Conservation (phyloP, 2,797 vertebrate species). For the Chromobotia macracanthus region DNA sequence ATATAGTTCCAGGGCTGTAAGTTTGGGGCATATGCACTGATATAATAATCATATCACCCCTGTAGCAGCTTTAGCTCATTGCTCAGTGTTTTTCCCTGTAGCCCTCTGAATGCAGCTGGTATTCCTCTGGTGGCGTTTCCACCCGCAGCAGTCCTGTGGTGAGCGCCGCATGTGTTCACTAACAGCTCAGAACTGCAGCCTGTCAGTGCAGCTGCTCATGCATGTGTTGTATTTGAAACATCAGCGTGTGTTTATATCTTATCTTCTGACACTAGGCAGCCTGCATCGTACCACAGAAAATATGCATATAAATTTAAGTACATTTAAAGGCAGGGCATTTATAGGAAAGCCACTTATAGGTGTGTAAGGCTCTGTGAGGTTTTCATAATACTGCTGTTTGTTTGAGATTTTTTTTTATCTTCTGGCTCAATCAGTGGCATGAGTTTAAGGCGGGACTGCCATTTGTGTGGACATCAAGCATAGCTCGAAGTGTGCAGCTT, state of each 20-base stretch:
- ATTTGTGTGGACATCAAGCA: neutral
- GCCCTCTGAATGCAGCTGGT: slow-evolving; percentile 94
- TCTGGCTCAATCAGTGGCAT: neutral
- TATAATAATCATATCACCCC: slow-evolving; percentile 19
- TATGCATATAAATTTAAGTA: too few species aligned
- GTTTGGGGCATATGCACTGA: slow-evolving; percentile 63
- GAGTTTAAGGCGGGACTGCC: neutral
- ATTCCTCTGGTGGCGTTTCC: slow-evolving; percentile 89
- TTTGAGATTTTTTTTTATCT: neutral
- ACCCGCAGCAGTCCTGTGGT: slow-evolving; percentile 91
- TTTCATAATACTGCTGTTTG: neutral
- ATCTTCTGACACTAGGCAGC: neutral
- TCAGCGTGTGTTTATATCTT: slow-evolving; percentile 17
- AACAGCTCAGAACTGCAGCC: slow-evolving; percentile 17
- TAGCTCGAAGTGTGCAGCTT: neutral
- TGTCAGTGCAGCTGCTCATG: slow-evolving; percentile 6
- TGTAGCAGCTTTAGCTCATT: slow-evolving; percentile 23
- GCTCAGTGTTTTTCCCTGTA: slow-evolving; percentile 68
- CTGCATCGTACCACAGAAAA: neutral
- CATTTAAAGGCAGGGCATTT: neutral
- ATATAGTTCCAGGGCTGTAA: slow-evolving; percentile 86
- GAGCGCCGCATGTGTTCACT: slow-evolving; percentile 68
- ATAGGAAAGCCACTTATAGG: neutral
- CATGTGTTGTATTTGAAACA: slow-evolving; percentile 17
- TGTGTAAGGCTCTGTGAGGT: neutral